Base-by-base conservation (phyloP, 2,888 invertebrate species). In the Drosophila eohydei region DNA sequence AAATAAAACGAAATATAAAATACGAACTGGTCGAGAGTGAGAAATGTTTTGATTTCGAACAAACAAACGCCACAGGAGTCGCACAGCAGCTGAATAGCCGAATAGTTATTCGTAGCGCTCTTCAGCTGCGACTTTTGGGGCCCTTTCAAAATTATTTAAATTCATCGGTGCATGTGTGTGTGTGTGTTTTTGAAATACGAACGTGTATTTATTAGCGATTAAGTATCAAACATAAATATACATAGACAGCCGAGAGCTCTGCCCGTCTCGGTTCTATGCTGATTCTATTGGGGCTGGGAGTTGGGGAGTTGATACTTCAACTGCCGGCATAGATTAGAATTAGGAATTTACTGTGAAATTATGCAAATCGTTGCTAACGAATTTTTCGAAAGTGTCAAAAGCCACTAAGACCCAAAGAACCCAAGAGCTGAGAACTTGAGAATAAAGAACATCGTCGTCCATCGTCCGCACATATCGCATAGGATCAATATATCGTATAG, bases 301-400 rank as follows among this genome's bases (percentile, higher is more conserved):
- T 46, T 21, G 57, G 34, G 52, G 56, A 63, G 61, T 71, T 60
- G 70, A 74, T 65, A 70, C 70, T 64, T 41, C 64, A 69, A 61
- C 66, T 66, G 67, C 59, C 51, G 60, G 60, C 81, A 74, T 80
- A 79, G 82, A 80, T 79, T 77, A 56, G 73, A 81, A 80, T 86
- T 81, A 75, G 70, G 69, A 89, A 86, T 86, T 89, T 89, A 86
- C 89, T 89, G 82, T 84, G 88, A 89, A 87, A 89, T 87, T 89
- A 86, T 86, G 86, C 82, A 89, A 86, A 86, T 87, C 72, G 69
- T 57, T 62, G 72, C 75, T 80, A 85, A 85, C 82, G 82, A 78
- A 84, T 77, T 88, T 88, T 88, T 82, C 54, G 81, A 86, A 84
- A 87, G 89, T 86, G 89, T 87, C 82, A 86, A 87, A 89, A 74